Base-by-base conservation (phyloP, 2,888 invertebrate species). In the Leptopilina syphax region DNA sequence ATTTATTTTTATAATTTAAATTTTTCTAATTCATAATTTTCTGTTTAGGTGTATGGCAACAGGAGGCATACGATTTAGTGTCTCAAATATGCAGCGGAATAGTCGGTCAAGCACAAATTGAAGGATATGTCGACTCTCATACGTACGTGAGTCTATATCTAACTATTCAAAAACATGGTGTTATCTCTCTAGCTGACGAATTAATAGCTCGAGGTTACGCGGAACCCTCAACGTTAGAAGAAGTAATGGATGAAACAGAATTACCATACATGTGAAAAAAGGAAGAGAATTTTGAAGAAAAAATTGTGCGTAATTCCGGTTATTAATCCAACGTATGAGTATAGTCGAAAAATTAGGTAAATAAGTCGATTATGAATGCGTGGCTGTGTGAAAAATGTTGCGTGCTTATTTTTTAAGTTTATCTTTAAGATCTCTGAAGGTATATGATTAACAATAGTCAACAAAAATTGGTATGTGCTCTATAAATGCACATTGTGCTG, bases 91-190 rank as follows among this genome's bases (percentile, higher is more conserved):
- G 97, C 84, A 95, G 95, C 89, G 96, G 96, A 81, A 95, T 96
- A 91, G 94, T 98, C 88, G 94, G 97, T 88, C 97, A 97, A 93
- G 98, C 98, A 80, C 97, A 98, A 93, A 95, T 98, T 83, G 96
- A 96, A 85, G 96, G 96, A 87, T 97, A 97, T 91, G 95, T 96
- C 86, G 95, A 96, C 88, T 94, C 95, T 81, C 96, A 96, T 84
- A 93, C 96, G 89, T 97, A 89, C 97, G 85, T 95, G 96, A 92
- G 95, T 97, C 88, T 95, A 95, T 93, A 95, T 97, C 89, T 98
- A 96, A 94, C 95, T 95, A 92, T 95, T 94, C 85, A 93, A 94
- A 92, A 95, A 94, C 90, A 95, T 94, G 95, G 96, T 94, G 96
- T 96, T 87, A 94, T 97, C 93, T 96, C 96, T 92, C 94, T 98